phyloP scores from a whole-genome alignment of 2,113 vertebrate species.

The Clinocottus analis region DNA sequence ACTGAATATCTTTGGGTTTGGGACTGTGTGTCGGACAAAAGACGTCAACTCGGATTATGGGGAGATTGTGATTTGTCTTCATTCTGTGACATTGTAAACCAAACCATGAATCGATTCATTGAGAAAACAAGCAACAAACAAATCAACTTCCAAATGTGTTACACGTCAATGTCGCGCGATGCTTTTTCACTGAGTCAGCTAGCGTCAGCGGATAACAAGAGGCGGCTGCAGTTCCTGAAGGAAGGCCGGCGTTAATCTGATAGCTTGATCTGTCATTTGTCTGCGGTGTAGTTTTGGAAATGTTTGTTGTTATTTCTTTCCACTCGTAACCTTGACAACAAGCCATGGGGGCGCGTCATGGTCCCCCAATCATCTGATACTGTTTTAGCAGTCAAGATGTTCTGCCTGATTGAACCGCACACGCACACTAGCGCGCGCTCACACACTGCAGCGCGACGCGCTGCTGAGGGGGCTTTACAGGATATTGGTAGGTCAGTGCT shows the following conservation, averaged over 20 bases:
- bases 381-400: conserved; percentile 60
- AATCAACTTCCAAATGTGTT: background rate
- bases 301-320: conserved; percentile 63
- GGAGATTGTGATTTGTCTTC: background rate
- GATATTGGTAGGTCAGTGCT: conserved; percentile 50
- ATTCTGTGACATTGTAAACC: background rate
- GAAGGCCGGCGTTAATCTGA: background rate
- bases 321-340: conserved; percentile 64
- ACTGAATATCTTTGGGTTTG: background rate
- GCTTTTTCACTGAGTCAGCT: background rate
- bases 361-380: conserved; percentile 69
- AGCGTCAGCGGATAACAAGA: background rate
- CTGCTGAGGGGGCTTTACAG: conserved; percentile 45
- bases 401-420: conserved; percentile 45
- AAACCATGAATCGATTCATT: background rate
- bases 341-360: conserved; percentile 40
- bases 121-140: background rate
- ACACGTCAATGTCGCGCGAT: background rate
- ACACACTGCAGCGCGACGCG: conserved; percentile 49
- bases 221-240: background rate
- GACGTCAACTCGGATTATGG: too few species aligned
- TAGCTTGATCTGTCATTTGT: conserved; percentile 38
- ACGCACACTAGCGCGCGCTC: conserved; percentile 8
- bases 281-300: conserved; percentile 34
- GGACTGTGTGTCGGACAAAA: background rate